phyloP scores from a whole-genome alignment of 2,113 vertebrate species.

The Tragelaphus strepsiceros region DNA sequence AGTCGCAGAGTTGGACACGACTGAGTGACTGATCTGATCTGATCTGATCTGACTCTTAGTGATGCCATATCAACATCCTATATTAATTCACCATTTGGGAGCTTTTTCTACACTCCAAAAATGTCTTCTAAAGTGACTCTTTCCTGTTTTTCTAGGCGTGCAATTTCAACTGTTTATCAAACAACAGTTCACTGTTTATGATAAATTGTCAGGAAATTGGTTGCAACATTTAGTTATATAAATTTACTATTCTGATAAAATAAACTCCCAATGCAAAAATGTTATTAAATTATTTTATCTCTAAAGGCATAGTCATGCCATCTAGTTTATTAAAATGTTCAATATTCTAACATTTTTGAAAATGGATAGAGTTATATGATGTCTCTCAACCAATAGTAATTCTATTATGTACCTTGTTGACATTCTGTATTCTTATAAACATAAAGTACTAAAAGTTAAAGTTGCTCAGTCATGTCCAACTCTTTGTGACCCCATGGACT shows the following conservation, averaged over 20 bases:
- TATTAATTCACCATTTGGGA: background rate
- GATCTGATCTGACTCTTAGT: background rate
- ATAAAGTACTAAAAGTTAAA: background rate
- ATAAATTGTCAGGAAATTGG: background rate
- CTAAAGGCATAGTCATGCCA: background rate
- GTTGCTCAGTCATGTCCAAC: background rate
- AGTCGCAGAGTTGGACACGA: too few relatives aligned
- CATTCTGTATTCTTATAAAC: background rate
- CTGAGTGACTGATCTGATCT: too few relatives aligned
- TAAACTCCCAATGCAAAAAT: background rate
- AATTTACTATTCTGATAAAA: background rate
- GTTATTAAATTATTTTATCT: background rate
- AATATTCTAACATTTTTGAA: background rate
- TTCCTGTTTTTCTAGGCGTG: background rate
- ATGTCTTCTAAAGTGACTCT: background rate
- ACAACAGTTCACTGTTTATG: background rate
- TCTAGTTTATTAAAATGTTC: background rate
- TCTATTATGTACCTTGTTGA: background rate
- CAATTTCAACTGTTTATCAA: background rate
- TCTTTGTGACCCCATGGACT: background rate
- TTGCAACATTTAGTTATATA: background rate
- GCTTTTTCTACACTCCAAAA: background rate
- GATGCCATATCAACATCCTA: background rate
- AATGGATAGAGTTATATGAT: background rate
- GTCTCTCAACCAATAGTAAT: background rate